Percentiles rank a stretch among this genome's conserved stretches.
These are phyloP conservation scores for Agrochola lychnidis DNA, from an alignment of 2,888 invertebrate species.

Conservation along the genomic window DNA sequence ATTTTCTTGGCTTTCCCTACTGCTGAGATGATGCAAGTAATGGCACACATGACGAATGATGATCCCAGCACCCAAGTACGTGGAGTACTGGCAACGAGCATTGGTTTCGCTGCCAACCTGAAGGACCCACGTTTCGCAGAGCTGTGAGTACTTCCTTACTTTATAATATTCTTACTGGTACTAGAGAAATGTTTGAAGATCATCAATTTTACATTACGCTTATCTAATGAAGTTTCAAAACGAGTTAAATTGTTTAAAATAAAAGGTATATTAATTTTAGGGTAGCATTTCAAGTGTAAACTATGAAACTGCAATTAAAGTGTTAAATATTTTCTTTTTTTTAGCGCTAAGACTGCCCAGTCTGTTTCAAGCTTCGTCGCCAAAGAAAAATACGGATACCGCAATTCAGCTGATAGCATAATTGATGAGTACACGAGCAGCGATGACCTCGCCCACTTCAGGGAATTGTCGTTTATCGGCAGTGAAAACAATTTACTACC, in stretches of 20 bases:
- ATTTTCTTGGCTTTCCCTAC: constrained; percentile 92
- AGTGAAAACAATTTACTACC: constrained; percentile 91
- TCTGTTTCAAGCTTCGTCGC: constrained; percentile 85
- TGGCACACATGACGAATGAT: constrained; percentile 92
- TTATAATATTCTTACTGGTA: neutral
- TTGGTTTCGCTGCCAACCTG: constrained; percentile 90
- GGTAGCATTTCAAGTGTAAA: neutral
- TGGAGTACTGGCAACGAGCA: constrained; percentile 91
- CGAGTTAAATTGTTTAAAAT: neutral
- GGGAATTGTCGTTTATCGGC: constrained; percentile 85
- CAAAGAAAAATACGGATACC: constrained; percentile 84
- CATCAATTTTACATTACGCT: neutral
- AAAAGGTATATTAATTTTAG: neutral
- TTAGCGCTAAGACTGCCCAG: constrained; percentile 85
- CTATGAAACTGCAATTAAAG: neutral
- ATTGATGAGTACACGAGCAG: constrained; percentile 78
- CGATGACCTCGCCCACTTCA: constrained; percentile 80
- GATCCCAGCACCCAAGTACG: constrained; percentile 92
- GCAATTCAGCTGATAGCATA: constrained; percentile 87
- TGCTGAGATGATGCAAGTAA: constrained; percentile 91
- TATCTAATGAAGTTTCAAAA: neutral
- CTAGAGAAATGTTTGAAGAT: neutral
- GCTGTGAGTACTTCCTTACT: constrained; percentile 84
- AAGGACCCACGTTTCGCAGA: constrained; percentile 80
- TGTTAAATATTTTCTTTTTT: constrained; percentile 6